Percentiles rank a stretch among this genome's conserved stretches.
phyloP scores from a whole-genome alignment of 2,113 vertebrate genomes.

The Toxotes chatareus region DNA sequence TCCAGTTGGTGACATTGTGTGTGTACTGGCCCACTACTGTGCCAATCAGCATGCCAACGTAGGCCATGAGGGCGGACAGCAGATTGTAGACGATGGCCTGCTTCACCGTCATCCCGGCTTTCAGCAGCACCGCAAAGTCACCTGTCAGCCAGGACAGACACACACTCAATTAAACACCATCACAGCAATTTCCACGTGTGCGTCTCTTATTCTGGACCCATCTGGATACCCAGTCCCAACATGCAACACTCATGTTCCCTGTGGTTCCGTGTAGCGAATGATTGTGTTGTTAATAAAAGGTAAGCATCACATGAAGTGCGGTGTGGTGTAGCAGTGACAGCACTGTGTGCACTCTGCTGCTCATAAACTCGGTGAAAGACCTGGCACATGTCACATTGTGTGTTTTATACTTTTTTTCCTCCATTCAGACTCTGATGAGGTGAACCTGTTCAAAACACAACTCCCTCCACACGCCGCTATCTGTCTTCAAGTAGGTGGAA shows the following conservation, averaged over 20 bases:
- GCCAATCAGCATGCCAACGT: constrained; percentile 96
- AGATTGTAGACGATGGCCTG: constrained; percentile 98
- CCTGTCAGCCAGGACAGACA: constrained; percentile 80
- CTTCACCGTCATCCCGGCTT: constrained; percentile 97
- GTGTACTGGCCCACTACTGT: constrained; percentile 96
- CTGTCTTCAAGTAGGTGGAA: constrained; percentile 20
- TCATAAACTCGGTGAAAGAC: not conserved
- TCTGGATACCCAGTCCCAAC: not conserved
- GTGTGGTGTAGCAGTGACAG: constrained; percentile 7
- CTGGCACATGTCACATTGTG: not conserved
- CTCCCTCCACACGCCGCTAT: not conserved
- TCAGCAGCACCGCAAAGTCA: constrained; percentile 98
- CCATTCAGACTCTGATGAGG: constrained; percentile 17
- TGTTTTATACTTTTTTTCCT: not conserved
- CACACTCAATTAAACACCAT: constrained; percentile 22
- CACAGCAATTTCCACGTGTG: not conserved
- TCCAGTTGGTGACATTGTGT: constrained; percentile 96
- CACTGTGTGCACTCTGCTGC: constrained; percentile 4
- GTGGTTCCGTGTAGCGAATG: not conserved
- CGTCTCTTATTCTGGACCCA: not conserved
- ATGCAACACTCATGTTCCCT: not conserved
- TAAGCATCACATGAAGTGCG: not conserved
- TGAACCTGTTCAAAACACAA: constrained; percentile 23
- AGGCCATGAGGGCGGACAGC: constrained; percentile 97
- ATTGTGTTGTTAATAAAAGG: not conserved